Evolutionary conservation across 1,140 invertebrate genomes (phyloP).

Genomic region (Octopus sinensis): DNA sequence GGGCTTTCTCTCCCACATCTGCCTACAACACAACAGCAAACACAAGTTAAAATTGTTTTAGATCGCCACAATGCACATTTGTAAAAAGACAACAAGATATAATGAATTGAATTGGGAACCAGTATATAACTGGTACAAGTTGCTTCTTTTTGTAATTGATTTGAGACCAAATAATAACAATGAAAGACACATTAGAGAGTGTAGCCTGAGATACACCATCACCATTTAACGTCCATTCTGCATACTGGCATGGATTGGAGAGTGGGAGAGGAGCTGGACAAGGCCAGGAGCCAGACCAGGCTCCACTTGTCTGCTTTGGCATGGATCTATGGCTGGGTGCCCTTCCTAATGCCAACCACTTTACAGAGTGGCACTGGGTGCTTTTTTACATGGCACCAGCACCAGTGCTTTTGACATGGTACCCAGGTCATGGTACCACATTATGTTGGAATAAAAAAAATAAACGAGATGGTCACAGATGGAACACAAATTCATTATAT

Average conservation of each 20-base stretch:
- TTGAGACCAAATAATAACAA: background rate
- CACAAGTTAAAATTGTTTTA: background rate
- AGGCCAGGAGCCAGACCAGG: no score
- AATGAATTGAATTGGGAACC: background rate
- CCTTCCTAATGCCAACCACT: no score
- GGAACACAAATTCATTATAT: background rate
- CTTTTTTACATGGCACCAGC: no score
- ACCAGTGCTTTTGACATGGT: no score
- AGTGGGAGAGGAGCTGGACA: no score
- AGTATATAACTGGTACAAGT: background rate
- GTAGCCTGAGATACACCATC: background rate
- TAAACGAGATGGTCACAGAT: background rate
- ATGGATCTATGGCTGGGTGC: no score
- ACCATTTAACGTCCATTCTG: no score
- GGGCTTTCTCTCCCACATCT: constrained; percentile 77
- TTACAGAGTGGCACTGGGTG: no score
- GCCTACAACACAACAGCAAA: constrained; percentile 33
- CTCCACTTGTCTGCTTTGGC: no score
- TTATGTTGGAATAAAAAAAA: background rate
- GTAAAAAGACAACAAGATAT: background rate
- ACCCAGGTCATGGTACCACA: no score
- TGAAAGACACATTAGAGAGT: background rate
- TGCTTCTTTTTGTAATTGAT: background rate
- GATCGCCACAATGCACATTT: background rate
- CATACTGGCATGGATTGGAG: no score